Conservation (phyloP, 2,888 invertebrate species). For the Synanthedon tipuliformis region DNA sequence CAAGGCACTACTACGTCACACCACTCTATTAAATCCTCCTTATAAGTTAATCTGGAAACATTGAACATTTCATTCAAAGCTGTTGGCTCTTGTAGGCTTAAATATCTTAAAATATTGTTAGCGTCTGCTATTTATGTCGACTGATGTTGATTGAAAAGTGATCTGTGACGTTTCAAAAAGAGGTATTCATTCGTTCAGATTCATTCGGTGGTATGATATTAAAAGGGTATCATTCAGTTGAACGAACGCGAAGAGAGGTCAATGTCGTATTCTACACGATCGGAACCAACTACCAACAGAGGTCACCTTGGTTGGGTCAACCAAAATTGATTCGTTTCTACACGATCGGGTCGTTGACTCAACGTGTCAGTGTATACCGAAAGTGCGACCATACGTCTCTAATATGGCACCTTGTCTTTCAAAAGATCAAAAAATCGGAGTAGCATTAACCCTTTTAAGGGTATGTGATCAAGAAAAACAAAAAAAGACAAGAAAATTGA, state of each 20-base stretch:
- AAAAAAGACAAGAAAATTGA: no score
- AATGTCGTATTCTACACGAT: not conserved
- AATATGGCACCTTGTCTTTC: not conserved
- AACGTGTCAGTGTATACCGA: not conserved
- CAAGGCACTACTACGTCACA: constrained; percentile 89
- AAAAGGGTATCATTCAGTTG: no score
- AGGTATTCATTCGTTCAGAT: no score
- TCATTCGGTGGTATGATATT: no score
- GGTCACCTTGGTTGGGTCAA: not conserved
- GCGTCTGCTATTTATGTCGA: no score
- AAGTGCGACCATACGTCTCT: not conserved
- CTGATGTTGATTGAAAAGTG: no score
- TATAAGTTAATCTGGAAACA: constrained; percentile 49
- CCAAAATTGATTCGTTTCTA: not conserved
- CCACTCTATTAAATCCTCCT: constrained; percentile 79
- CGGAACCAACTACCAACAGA: not conserved
- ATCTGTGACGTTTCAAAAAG: no score
- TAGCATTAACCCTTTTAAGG: no score
- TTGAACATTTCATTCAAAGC: not conserved
- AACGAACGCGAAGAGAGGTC: no score
- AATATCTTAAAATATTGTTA: constrained; percentile 3
- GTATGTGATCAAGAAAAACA: no score
- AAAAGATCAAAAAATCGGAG: not conserved
- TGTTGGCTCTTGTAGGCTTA: not conserved
- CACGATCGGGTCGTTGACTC: not conserved